These are phyloP conservation scores for Tiliacea citrago DNA, from an alignment of 2,888 invertebrate species.

Conservation along the genomic window DNA sequence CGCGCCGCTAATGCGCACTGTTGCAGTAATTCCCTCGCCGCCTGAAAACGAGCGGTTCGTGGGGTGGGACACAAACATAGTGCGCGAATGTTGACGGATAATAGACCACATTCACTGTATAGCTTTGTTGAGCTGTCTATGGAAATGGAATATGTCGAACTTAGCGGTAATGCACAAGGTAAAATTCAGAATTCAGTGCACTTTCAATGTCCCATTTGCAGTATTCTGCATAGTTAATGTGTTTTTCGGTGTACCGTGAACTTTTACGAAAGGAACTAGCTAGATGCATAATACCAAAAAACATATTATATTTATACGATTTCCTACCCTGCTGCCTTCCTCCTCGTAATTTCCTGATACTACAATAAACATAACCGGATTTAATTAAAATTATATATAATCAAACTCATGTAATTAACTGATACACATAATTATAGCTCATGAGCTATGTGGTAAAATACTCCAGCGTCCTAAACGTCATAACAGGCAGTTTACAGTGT, in stretches of 20 bases:
- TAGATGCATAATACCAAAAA: not conserved
- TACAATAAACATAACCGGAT: not conserved
- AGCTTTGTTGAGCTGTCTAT: constrained; percentile 14
- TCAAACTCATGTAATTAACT: no score
- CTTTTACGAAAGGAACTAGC: not conserved
- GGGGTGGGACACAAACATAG: constrained; percentile 3
- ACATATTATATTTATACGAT: not conserved
- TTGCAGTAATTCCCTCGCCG: constrained; percentile 24
- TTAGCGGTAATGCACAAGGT: no score
- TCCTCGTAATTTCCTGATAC: not conserved
- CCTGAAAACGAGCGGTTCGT: not conserved
- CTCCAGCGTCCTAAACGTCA: no score
- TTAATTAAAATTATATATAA: not conserved
- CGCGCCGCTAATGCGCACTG: constrained; percentile 39
- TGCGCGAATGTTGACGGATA: constrained; percentile 16
- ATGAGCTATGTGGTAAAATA: no score
- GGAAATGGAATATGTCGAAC: not conserved
- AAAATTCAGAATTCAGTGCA: not conserved
- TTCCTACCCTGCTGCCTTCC: not conserved
- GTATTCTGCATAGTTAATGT: not conserved
- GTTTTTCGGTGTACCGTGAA: not conserved
- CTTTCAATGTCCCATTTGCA: not conserved
- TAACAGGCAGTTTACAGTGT: not conserved
- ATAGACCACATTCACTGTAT: constrained; percentile 6
- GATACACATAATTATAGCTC: no score